A percentile compares a stretch with the other conserved stretches of the same genome.
phyloP scores from a whole-genome alignment of 2,113 vertebrate species.

The Nannobrachium achirus region DNA sequence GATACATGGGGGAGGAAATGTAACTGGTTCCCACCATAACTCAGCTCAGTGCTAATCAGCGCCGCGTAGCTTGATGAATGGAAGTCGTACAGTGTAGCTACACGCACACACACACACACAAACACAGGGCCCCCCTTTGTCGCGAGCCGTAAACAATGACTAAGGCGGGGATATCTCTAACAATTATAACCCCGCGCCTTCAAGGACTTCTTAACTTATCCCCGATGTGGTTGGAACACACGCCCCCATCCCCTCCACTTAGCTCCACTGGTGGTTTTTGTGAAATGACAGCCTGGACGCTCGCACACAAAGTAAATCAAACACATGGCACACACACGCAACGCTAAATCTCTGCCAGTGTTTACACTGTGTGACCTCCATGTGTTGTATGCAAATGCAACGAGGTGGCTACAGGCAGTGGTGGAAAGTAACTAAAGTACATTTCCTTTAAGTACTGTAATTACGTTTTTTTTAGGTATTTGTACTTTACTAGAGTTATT shows the following conservation, averaged over 20 bases:
- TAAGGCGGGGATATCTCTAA: constrained; percentile 58
- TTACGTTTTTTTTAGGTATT: no score
- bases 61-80: constrained; percentile 61
- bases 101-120: background rate
- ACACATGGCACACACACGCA: constrained; percentile 8
- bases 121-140: constrained; percentile 38
- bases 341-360: constrained; percentile 34
- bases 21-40: constrained; percentile 74
- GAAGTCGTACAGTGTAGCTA: constrained; percentile 20
- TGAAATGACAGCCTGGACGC: constrained; percentile 65
- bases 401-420: background rate
- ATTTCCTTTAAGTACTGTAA: no score
- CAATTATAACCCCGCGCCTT: constrained; percentile 45
- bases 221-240: constrained; percentile 19
- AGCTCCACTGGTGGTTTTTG: constrained; percentile 55
- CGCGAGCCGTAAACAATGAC: constrained; percentile 59
- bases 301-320: constrained; percentile 59
- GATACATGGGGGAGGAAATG: constrained; percentile 65
- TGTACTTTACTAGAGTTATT: no score
- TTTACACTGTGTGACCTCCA: constrained; percentile 55
- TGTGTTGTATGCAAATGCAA: background rate
- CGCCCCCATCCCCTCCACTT: constrained; percentile 15
- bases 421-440: no score
- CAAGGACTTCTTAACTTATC: constrained; percentile 61
- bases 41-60: constrained; percentile 67